These are phyloP conservation scores for Epizoanthus scotinus DNA, from an alignment of 92 coral and sea anemone genomes.

Conservation along the genomic window DNA sequence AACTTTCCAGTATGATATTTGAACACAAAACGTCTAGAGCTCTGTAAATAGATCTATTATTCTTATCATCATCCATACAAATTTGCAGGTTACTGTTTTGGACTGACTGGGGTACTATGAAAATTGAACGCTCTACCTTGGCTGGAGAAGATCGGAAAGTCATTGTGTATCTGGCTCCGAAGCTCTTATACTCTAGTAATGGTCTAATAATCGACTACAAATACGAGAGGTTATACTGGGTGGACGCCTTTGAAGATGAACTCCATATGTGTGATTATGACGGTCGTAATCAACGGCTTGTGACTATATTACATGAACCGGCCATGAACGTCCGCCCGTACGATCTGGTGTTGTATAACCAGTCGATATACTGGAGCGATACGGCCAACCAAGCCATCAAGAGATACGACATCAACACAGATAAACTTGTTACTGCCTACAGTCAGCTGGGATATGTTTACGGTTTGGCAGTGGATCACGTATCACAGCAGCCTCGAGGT, in stretches of 20 bases:
- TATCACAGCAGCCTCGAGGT: conserved; percentile 59
- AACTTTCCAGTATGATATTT: too few relatives aligned
- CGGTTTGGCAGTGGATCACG: conserved; percentile 48
- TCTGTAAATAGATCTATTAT: too few relatives aligned
- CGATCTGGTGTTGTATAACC: conserved; percentile 58
- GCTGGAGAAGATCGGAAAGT: conserved; percentile 63
- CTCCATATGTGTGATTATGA: conserved; percentile 62
- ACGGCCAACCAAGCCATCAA: conserved; percentile 46
- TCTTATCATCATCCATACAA: too few relatives aligned
- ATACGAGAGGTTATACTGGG: conserved; percentile 62
- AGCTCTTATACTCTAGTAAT: conserved; percentile 24
- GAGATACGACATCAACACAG: conserved; percentile 48
- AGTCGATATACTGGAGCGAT: conserved; percentile 73
- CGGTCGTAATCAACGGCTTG: conserved; percentile 46
- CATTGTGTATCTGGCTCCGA: conserved; percentile 40
- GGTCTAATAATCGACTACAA: conserved; percentile 68
- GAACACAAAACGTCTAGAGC: too few relatives aligned
- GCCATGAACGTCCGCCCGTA: conserved; percentile 37
- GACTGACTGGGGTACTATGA: conserved; percentile 69
- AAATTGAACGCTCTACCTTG: conserved; percentile 66
- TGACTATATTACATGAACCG: conserved; percentile 20
- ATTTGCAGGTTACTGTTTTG: conserved; percentile 61
- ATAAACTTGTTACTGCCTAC: neutral
- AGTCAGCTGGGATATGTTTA: neutral
- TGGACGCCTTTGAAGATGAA: conserved; percentile 58